A percentile compares a stretch with the other conserved stretches of the same genome.
Conservation (phyloP, 2,113 vertebrate genomes). For the Ovibos moschatus region DNA sequence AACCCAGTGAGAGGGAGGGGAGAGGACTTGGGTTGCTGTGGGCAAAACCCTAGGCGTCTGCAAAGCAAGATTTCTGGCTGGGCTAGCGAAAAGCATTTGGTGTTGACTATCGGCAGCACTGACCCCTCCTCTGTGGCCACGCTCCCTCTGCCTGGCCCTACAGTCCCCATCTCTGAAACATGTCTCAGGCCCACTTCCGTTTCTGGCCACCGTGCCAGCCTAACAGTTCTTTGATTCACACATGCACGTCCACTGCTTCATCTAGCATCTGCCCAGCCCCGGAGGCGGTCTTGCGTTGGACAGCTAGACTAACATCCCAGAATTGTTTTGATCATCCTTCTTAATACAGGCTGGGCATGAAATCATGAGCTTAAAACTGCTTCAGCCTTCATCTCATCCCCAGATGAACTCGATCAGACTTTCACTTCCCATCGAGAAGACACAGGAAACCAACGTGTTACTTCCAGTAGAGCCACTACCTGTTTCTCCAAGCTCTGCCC, state of each 20-base stretch:
- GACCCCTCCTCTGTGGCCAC: not conserved
- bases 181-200: not conserved
- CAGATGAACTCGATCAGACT: not conserved
- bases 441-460: not conserved
- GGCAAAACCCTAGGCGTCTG: no score
- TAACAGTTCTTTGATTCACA: not conserved
- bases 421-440: not conserved
- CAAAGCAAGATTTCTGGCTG: not conserved
- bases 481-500: not conserved
- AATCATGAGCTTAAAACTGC: not conserved
- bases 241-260: accelerated
- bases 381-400: not conserved
- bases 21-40: no score
- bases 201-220: accelerated
- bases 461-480: not conserved
- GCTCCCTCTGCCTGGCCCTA: not conserved
- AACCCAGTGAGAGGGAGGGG: not conserved
- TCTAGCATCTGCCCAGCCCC: not conserved
- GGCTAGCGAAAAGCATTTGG: not conserved
- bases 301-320: not conserved
- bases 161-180: not conserved
- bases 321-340: not conserved
- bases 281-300: accelerated
- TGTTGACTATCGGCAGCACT: accelerated
- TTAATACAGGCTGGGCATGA: not conserved